phyloP scores from a whole-genome alignment of 2,888 invertebrate genomes.

The Sepioteuthis lessoniana region DNA sequence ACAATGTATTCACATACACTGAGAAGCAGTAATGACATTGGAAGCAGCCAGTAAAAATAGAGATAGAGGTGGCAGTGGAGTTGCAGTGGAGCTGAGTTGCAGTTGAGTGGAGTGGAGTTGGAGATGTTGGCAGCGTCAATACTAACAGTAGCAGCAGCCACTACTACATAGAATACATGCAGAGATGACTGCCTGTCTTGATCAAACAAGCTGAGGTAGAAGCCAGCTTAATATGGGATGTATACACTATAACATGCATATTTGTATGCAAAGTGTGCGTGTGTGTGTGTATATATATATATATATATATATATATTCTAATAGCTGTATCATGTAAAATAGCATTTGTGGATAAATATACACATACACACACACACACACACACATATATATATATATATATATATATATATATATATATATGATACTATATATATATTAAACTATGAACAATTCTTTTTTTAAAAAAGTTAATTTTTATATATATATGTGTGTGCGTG shows the following conservation, averaged over 20 bases:
- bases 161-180: background rate
- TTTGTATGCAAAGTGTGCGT: too few relatives aligned
- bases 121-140: background rate
- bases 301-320: background rate
- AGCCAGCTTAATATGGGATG: background rate
- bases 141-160: background rate
- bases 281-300: too few relatives aligned
- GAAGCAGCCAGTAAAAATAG: background rate
- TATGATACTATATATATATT: too few relatives aligned
- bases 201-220: background rate
- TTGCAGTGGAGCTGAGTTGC: background rate
- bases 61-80: background rate
- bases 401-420: too few relatives aligned
- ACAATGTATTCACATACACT: background rate
- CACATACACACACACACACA: background rate
- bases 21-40: conserved; percentile 9
- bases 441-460: too few relatives aligned
- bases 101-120: background rate
- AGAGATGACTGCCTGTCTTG: background rate
- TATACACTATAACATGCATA: background rate
- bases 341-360: background rate
- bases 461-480: too few relatives aligned
- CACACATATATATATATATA: too few relatives aligned
- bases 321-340: too few relatives aligned
- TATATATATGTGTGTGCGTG: too few relatives aligned